Evolutionary conservation across 2,888 invertebrate genomes (phyloP).

Genomic region (Drosophila mimetica): DNA sequence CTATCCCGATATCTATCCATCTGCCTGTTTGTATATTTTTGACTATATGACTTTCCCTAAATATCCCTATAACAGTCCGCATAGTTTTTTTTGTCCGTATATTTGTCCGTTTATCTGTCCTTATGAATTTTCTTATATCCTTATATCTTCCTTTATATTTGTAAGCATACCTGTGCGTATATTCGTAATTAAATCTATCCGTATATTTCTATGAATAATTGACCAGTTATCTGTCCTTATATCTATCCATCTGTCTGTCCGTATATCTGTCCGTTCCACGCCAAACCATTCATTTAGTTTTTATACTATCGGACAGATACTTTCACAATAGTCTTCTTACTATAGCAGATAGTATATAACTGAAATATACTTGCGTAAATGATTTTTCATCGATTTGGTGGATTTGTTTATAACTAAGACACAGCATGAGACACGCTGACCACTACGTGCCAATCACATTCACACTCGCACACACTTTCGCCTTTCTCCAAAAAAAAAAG

Average conservation of each 20-base stretch:
- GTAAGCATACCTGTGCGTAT: neutral
- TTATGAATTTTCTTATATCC: neutral
- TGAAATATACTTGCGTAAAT: constrained; percentile 3
- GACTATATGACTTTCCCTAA: too few relatives aligned
- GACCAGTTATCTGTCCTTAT: too few relatives aligned
- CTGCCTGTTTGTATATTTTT: neutral
- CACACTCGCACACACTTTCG: constrained; percentile 48
- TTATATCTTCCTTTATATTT: too few relatives aligned
- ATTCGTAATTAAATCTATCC: too few relatives aligned
- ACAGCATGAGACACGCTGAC: constrained; percentile 49
- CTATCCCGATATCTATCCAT: neutral
- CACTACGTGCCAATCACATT: constrained; percentile 32
- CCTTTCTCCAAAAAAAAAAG: constrained; percentile 59
- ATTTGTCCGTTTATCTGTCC: neutral
- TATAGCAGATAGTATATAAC: neutral
- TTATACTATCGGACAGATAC: neutral
- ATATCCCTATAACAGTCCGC: neutral
- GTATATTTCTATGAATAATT: too few relatives aligned
- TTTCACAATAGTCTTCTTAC: constrained; percentile 2
- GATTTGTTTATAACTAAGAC: constrained; percentile 44
- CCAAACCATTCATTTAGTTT: neutral
- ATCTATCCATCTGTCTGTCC: too few relatives aligned
- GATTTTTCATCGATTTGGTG: constrained; percentile 45
- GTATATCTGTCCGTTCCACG: neutral
- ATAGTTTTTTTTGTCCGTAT: neutral